These are phyloP conservation scores for Sprattus sprattus DNA, from an alignment of 2,113 vertebrate species.

Conservation along the genomic window DNA sequence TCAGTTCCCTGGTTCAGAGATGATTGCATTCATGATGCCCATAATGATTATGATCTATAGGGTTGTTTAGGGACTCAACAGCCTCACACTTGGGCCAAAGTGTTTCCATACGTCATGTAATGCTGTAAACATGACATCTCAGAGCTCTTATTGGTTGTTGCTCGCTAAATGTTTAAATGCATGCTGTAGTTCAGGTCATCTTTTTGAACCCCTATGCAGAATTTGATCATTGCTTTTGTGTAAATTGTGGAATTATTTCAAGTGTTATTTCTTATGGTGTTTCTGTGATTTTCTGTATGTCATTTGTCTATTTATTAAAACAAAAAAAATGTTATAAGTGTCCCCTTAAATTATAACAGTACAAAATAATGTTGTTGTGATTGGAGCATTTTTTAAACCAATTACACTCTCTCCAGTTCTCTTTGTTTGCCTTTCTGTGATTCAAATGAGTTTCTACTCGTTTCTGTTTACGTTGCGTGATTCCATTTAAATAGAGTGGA, in stretches of 20 bases:
- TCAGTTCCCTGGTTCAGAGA: not conserved
- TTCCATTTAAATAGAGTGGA: not conserved
- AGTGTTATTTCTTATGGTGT: no score
- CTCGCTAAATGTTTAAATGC: not conserved
- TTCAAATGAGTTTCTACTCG: not conserved
- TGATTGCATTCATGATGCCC: not conserved
- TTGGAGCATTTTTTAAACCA: not conserved
- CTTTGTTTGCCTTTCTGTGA: not conserved
- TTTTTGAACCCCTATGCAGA: not conserved
- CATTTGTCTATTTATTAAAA: not conserved
- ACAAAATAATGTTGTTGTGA: no score
- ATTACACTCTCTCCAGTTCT: not conserved
- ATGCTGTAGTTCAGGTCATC: not conserved
- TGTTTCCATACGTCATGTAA: not conserved
- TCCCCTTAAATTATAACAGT: no score
- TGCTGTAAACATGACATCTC: not conserved
- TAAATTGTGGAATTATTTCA: not conserved
- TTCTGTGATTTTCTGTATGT: no score
- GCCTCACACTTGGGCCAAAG: not conserved
- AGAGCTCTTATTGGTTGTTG: not conserved
- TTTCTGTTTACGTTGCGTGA: not conserved
- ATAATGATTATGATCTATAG: conserved; percentile 16
- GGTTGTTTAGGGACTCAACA: not conserved
- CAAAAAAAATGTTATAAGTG: not conserved
- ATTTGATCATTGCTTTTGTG: not conserved